Evolutionary conservation across 2,888 invertebrate species (phyloP).

Genomic region (Chaitophorus viminalis): DNA sequence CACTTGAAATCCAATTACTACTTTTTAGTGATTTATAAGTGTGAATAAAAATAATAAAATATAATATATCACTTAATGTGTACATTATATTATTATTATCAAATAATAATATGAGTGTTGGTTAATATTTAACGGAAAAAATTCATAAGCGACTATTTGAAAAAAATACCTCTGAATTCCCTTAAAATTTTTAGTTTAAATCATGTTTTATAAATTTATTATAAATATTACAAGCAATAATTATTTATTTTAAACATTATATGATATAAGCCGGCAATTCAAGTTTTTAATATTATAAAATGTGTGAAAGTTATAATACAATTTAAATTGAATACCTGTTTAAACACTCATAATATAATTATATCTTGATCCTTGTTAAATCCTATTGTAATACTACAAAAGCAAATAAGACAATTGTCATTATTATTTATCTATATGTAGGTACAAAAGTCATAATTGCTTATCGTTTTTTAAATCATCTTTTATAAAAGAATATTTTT

Average conservation of each 20-base stretch:
- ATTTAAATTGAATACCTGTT: neutral
- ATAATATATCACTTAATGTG: neutral
- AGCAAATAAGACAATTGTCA: neutral
- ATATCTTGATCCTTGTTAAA: neutral
- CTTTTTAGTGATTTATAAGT: neutral
- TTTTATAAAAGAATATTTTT: too few relatives aligned
- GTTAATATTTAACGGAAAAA: neutral
- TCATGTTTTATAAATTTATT: too few relatives aligned
- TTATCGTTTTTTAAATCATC: neutral
- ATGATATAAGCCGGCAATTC: too few relatives aligned
- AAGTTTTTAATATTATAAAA: neutral
- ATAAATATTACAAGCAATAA: too few relatives aligned
- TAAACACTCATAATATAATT: neutral
- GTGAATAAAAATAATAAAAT: neutral
- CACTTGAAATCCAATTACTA: slow-evolving; percentile 44
- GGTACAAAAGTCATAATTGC: neutral
- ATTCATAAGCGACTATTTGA: neutral
- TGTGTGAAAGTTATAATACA: too few relatives aligned
- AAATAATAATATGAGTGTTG: neutral
- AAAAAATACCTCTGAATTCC: too few relatives aligned
- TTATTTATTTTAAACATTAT: too few relatives aligned
- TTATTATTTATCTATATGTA: neutral
- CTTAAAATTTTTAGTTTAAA: too few relatives aligned
- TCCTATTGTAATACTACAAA: neutral
- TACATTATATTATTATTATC: neutral